These are phyloP conservation scores for Itoplectis maculator DNA, from an alignment of 2,888 invertebrate species.

Conservation along the genomic window DNA sequence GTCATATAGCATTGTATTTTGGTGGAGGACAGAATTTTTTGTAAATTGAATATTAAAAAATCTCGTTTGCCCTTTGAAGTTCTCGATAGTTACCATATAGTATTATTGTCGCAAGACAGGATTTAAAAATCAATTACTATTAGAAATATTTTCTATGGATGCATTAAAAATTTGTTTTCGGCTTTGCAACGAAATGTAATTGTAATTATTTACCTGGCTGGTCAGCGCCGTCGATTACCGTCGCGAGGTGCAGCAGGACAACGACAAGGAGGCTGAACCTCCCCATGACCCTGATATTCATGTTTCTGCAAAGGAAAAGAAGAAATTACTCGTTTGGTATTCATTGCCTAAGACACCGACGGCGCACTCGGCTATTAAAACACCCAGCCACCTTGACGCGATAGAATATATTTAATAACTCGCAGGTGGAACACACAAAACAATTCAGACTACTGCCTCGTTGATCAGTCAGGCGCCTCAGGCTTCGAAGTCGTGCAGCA, in stretches of 20 bases:
- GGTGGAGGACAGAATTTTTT: no score
- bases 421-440: neutral
- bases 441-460: neutral
- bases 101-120: no score
- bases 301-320: slow-evolving; percentile 54
- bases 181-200: neutral
- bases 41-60: no score
- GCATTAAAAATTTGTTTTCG: neutral
- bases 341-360: neutral
- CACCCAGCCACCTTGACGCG: neutral
- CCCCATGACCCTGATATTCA: slow-evolving; percentile 37
- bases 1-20: neutral
- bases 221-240: slow-evolving; percentile 14
- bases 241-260: slow-evolving; percentile 31
- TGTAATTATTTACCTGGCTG: slow-evolving; percentile 22
- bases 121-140: no score
- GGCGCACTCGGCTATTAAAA: neutral
- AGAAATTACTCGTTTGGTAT: neutral
- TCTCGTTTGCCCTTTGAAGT: no score
- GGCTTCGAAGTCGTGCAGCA: neutral
- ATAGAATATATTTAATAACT: slow-evolving; percentile 5
- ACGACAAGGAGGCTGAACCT: slow-evolving; percentile 43
- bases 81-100: no score
- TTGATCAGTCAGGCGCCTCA: neutral
- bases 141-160: no score